Base-by-base conservation (phyloP, 2,888 invertebrate species). In the Apocheima hispidaria region DNA sequence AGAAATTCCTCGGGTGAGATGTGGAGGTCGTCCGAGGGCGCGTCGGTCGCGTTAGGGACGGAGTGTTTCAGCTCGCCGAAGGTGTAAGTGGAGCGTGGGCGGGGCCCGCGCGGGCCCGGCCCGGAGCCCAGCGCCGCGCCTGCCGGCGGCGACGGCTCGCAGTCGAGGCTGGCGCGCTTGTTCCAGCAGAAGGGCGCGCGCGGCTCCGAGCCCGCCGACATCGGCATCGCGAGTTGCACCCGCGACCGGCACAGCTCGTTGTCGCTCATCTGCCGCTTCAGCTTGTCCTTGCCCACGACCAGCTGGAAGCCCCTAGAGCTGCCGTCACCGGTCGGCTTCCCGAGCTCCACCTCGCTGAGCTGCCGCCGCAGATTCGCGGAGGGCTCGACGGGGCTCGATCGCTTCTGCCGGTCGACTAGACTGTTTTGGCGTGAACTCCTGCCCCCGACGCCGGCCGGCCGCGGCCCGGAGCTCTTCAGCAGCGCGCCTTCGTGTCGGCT, bases 131-230 rank as follows among this genome's bases (percentile, higher is more conserved):
- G 35, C 7, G 21, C 70, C 10, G 75, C 59, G 30, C 76, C 38
- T 0, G 35, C 70, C 10, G 76, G 68, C 50, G 79, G 63, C 28
- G 84, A 78, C 36, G 82, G 81, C 67, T 82, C 87, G 76, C 86
- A 79, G 79, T 84, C 87, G 49, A 80, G 79, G 59, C 84, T 82
- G 64, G 85, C 85, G 56, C 87, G 85, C 69, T 84, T 78, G 78
- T 70, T 79, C 86, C 89, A 90, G 64, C 87, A 84, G 77, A 87
- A 88, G 3, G 85, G 74, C 64, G 80, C 85, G 9, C 86, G 78
- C 50, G 88, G 86, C 77, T 92, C 92, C 52, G 92, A 90, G 36
- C 92, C 92, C 56, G 92, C 92, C n/a, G 92, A 92, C 87, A 90
- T 87, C 63, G 93, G 92, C 90, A 92, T 84, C 63, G 88, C 88